A percentile compares a stretch with the other conserved stretches of the same genome.
Conservation (phyloP, 2,113 vertebrate species). For the Carollia perspicillata region DNA sequence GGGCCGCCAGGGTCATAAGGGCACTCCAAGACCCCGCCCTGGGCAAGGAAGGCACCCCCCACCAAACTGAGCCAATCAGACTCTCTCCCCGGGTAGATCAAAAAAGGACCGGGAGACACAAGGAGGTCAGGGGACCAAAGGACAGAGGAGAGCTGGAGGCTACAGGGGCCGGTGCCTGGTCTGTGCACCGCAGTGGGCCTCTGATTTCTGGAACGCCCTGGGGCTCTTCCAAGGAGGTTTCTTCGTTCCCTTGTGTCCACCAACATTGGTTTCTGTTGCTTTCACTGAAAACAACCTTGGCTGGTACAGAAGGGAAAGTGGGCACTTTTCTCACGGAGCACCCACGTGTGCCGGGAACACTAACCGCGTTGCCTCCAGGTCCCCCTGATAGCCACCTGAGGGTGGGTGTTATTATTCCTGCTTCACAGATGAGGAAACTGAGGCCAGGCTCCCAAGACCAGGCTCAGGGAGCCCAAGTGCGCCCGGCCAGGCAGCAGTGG, state of each 20-base stretch:
- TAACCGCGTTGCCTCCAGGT: background rate
- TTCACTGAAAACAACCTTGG: background rate
- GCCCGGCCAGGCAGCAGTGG: background rate
- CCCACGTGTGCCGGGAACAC: background rate
- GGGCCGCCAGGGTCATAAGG: background rate
- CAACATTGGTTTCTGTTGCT: background rate
- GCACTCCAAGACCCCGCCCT: background rate
- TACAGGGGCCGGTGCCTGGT: background rate
- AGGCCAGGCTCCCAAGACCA: background rate
- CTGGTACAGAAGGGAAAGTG: background rate
- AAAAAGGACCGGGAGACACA: background rate
- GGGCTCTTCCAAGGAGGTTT: background rate
- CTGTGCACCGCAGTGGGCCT: background rate
- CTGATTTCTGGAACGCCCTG: background rate
- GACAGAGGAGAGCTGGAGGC: background rate
- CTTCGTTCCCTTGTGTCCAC: background rate
- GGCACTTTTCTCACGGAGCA: background rate
- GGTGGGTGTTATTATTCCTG: no score
- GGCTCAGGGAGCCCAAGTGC: fast-evolving
- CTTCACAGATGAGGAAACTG: background rate
- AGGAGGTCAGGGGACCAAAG: fast-evolving
- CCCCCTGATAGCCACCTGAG: background rate
- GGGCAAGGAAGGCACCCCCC: background rate
- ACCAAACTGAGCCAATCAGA: background rate
- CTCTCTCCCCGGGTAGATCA: background rate